phyloP scores from a whole-genome alignment of 1,140 invertebrate genomes.

The Sipha flava region DNA sequence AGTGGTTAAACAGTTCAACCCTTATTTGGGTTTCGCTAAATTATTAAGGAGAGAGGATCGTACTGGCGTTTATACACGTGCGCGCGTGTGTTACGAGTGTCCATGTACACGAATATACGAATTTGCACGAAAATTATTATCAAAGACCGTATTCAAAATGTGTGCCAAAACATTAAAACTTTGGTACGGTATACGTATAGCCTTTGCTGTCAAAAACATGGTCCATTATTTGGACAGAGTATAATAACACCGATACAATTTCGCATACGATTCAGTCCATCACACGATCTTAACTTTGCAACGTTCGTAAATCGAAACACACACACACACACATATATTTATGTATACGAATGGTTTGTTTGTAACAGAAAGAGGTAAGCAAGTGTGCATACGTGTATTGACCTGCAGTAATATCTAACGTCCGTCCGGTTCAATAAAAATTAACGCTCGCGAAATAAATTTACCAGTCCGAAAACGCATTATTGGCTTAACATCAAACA shows the following conservation, averaged over 20 bases:
- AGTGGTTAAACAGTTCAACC: neutral
- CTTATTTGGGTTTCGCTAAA: neutral
- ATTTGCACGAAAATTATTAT: too few species aligned
- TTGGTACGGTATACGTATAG: too few species aligned
- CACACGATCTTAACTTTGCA: neutral
- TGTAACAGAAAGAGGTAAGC: neutral
- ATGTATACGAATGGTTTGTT: too few species aligned
- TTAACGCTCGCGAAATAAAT: neutral
- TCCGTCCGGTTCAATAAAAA: neutral
- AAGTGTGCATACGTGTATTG: neutral
- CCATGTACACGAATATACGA: too few species aligned
- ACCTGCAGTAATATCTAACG: too few species aligned
- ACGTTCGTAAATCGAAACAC: too few species aligned
- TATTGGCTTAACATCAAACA: neutral
- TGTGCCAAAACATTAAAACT: neutral
- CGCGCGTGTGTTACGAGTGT: neutral
- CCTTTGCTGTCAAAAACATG: too few species aligned
- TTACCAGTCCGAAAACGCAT: neutral
- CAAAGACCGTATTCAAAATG: neutral
- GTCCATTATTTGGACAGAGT: neutral
- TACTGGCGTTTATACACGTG: neutral
- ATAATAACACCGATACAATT: neutral
- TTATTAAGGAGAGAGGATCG: neutral
- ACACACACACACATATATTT: too few species aligned
- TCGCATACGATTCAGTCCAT: neutral